Evolutionary conservation across 2,888 invertebrate genomes (phyloP).

Genomic region (Drosophila prolongata): DNA sequence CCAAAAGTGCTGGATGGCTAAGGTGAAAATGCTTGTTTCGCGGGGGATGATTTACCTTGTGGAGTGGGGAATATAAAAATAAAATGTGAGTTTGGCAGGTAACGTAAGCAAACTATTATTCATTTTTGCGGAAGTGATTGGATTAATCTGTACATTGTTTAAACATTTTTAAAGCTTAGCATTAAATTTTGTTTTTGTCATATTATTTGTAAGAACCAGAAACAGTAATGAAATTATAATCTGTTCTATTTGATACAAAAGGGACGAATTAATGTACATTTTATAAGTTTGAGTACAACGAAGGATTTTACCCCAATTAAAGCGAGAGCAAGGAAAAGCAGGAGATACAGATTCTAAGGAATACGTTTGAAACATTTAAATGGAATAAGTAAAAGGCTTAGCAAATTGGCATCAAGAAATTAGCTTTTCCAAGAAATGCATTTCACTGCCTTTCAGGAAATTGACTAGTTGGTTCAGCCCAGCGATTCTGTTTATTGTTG

Average conservation of each 20-base stretch:
- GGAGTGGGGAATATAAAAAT: slow-evolving; percentile 5
- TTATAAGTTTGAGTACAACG: no score
- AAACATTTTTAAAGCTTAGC: no score
- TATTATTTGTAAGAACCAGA: no score
- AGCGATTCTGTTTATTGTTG: slow-evolving; percentile 14
- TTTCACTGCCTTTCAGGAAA: background rate
- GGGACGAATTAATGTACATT: no score
- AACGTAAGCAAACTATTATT: background rate
- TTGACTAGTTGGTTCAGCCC: background rate
- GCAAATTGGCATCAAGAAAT: background rate
- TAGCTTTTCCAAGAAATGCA: background rate
- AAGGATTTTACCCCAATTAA: no score
- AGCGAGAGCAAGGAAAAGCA: no score
- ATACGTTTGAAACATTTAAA: no score
- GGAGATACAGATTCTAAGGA: no score
- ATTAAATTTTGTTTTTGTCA: no score
- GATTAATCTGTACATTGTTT: no score
- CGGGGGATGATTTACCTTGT: slow-evolving; percentile 5
- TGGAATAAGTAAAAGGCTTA: background rate
- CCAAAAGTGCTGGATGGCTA: slow-evolving; percentile 2
- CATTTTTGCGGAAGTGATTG: background rate
- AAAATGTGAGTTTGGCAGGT: slow-evolving; percentile 7
- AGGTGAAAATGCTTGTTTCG: background rate
- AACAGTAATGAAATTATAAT: no score
- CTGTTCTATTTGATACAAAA: no score